Conservation (phyloP, 2,888 invertebrate species). For the Pollenia angustigena region DNA sequence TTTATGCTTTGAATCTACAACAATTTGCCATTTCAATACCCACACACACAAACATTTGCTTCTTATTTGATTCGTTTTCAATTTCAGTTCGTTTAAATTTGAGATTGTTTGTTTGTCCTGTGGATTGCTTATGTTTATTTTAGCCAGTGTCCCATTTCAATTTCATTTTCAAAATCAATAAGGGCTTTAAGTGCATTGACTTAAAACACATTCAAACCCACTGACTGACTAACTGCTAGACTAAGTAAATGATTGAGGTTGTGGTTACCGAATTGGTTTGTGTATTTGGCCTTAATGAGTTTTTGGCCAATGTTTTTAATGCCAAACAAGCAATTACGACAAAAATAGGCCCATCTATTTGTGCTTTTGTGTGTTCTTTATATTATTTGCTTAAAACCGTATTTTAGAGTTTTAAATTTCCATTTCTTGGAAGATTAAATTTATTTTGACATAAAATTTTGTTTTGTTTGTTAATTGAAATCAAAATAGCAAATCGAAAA, state of each 20-base stretch:
- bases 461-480: too few relatives aligned
- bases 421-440: too few relatives aligned
- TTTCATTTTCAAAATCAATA: background rate
- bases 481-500: too few relatives aligned
- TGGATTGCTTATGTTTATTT: background rate
- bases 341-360: background rate
- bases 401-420: too few relatives aligned
- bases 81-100: background rate
- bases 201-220: background rate
- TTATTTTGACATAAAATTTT: too few relatives aligned
- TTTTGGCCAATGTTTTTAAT: constrained; percentile 3
- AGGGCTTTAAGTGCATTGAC: constrained; percentile 19
- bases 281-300: constrained; percentile 40
- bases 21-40: constrained; percentile 8
- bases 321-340: background rate
- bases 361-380: too few relatives aligned
- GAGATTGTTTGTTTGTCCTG: background rate
- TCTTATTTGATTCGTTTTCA: background rate
- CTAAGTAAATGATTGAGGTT: background rate
- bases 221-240: background rate
- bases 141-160: background rate
- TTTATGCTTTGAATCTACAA: background rate
- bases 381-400: too few relatives aligned
- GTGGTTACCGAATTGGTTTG: background rate
- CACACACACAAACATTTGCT: constrained; percentile 24